Percentiles rank a stretch among this genome's conserved stretches.
Conservation (phyloP, 2,797 vertebrate genomes). For the Gadopsis bispinosus region DNA sequence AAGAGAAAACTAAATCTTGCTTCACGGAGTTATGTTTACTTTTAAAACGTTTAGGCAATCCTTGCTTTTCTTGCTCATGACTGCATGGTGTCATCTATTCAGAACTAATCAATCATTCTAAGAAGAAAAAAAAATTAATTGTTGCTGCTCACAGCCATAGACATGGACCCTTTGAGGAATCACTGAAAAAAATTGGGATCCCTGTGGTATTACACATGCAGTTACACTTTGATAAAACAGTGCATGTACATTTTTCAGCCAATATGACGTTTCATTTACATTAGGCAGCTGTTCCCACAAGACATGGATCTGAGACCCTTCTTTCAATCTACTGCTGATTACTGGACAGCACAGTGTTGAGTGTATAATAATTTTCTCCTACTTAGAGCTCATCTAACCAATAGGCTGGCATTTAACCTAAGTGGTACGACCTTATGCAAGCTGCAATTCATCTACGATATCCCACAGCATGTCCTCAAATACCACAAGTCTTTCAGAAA, state of each 20-base stretch:
- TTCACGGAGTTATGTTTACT: not conserved
- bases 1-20: not conserved
- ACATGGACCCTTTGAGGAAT: not conserved
- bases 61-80: not conserved
- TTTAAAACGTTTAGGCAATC: not conserved
- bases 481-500: slow-evolving; percentile 18
- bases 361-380: slow-evolving; percentile 11
- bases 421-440: slow-evolving; percentile 31
- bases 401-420: slow-evolving; percentile 23
- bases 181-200: not conserved
- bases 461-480: slow-evolving; percentile 6
- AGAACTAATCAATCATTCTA: not conserved
- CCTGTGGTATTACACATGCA: slow-evolving; percentile 5
- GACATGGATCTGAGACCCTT: slow-evolving; percentile 14
- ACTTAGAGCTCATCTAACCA: slow-evolving; percentile 30
- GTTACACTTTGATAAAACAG: slow-evolving; percentile 18
- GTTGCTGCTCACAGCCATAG: not conserved
- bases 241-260: slow-evolving; percentile 17
- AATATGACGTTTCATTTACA: slow-evolving; percentile 33
- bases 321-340: slow-evolving; percentile 33
- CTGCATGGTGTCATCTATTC: not conserved
- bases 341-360: slow-evolving; percentile 12
- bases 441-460: slow-evolving; percentile 23
- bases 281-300: slow-evolving; percentile 3
- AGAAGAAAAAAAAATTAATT: not conserved